Evolutionary conservation across 2,113 vertebrate species (phyloP).

Genomic region (Panthera tigris): DNA sequence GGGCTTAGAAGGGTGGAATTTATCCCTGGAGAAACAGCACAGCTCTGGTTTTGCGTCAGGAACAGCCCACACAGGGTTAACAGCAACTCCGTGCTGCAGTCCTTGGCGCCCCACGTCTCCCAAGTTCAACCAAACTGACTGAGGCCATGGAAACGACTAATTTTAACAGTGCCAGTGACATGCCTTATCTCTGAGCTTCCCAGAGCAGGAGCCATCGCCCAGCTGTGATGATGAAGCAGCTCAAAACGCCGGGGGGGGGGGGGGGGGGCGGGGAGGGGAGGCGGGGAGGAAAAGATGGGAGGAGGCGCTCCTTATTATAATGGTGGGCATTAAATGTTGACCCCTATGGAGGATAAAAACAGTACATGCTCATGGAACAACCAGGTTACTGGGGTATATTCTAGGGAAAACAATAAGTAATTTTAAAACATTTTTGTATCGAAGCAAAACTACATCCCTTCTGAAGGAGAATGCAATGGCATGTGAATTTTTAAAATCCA

Average conservation of each 20-base stretch:
- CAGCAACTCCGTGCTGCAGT: slow-evolving; percentile 44
- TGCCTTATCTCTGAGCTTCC: slow-evolving; percentile 65
- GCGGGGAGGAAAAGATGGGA: not conserved
- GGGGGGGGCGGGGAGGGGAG: too few relatives aligned
- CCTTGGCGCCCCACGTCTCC: slow-evolving; percentile 53
- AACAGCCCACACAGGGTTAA: slow-evolving; percentile 49
- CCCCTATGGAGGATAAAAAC: not conserved
- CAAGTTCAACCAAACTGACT: slow-evolving; percentile 47
- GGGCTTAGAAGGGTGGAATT: not conserved
- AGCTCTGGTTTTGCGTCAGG: not conserved
- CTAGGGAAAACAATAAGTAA: not conserved
- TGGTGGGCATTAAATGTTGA: not conserved
- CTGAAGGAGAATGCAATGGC: not conserved
- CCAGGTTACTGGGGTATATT: not conserved
- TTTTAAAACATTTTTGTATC: not conserved
- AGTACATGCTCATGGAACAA: not conserved
- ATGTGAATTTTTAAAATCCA: not conserved
- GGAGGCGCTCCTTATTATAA: not conserved
- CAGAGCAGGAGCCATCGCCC: not conserved
- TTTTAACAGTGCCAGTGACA: slow-evolving; percentile 65
- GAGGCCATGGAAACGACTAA: slow-evolving; percentile 73
- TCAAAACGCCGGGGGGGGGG: not conserved
- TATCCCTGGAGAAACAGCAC: not conserved
- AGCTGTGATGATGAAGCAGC: not conserved
- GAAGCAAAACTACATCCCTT: slow-evolving; percentile 22